A percentile compares a stretch with the other conserved stretches of the same genome.
phyloP scores from a whole-genome alignment of 2,888 invertebrate species.

The Hemistola chrysoprasaria region DNA sequence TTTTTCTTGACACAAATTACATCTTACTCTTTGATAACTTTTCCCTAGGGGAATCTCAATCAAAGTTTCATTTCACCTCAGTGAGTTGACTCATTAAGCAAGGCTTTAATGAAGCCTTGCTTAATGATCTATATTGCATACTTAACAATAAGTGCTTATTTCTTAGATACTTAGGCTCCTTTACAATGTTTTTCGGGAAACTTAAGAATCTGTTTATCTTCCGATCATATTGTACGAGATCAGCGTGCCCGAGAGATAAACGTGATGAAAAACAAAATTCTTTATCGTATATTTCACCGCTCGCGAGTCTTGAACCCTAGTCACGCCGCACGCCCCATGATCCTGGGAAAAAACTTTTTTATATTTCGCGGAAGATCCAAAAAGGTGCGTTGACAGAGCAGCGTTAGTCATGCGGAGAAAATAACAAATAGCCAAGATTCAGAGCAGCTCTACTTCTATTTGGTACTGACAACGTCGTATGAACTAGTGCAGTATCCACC shows the following conservation, averaged over 20 bases:
- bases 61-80: no score
- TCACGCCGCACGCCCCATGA: conserved; percentile 61
- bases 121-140: no score
- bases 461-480: no score
- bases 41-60: no score
- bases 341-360: conserved; percentile 51
- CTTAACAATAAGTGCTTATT: no score
- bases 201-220: conserved; percentile 34
- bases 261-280: conserved; percentile 52
- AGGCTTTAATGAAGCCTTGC: no score
- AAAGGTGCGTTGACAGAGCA: conserved; percentile 1
- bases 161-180: no score
- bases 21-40: no score
- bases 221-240: conserved; percentile 38
- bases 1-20: not conserved
- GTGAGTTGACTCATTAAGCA: no score
- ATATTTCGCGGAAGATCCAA: conserved; percentile 46
- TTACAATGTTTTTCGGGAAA: conserved; percentile 47
- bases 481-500: no score
- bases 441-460: no score
- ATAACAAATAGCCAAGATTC: no score
- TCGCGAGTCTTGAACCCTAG: conserved; percentile 52
- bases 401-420: not conserved
- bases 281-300: conserved; percentile 43
- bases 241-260: conserved; percentile 35